Evolutionary conservation across 2,797 vertebrate genomes (phyloP), one percentile per base, ranked within the genome.

Genomic region (Dromococcyx pavoninus): DNA sequence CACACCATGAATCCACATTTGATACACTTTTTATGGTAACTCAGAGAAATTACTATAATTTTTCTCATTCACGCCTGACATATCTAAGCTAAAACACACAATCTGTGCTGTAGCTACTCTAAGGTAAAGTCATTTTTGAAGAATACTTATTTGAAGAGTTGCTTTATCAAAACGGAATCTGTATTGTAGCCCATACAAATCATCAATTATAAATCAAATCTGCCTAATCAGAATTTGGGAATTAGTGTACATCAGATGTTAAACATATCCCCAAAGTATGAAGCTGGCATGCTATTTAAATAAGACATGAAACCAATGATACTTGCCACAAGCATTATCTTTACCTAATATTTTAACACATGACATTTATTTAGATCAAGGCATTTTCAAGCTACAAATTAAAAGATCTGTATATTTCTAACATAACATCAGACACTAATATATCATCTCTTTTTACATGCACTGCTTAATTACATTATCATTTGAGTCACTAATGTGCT

Each of bases 1-100:
- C 83, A 95, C 57, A 90, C 33, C 54, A 65, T 12, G 60, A 92
- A 93, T 86, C 61, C 39, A 85, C 48, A 81, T 33, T 94, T 81
- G 41, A 44, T 21, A 92, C n/a, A 95, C 83, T 96, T 94, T 78
- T 75, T 78, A 70, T 21, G 11, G 43, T 69, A 86, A 93, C n/a
- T 76, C 9, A 71, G 4, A 86, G 60, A 88, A 73, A 95, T 70
- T 33, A 62, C 16, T 81, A 66, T n/a, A 88, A 66, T 93, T 89
- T 92, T 72, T 80, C 69, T 64, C 37, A 78, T 30, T 53, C 76
- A 37, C 61, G 56, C 23, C 46, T 74, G 88, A 91, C 62, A 88
- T 13, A 24, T 8, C 14, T 66, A 76, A 80, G 54, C 16, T 67
- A 83, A 90, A 93, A 88, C 12, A 86, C 17, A 33, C 7, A 9